Evolutionary conservation across 2,888 invertebrate genomes (phyloP).

Genomic region (Dusona sp.): DNA sequence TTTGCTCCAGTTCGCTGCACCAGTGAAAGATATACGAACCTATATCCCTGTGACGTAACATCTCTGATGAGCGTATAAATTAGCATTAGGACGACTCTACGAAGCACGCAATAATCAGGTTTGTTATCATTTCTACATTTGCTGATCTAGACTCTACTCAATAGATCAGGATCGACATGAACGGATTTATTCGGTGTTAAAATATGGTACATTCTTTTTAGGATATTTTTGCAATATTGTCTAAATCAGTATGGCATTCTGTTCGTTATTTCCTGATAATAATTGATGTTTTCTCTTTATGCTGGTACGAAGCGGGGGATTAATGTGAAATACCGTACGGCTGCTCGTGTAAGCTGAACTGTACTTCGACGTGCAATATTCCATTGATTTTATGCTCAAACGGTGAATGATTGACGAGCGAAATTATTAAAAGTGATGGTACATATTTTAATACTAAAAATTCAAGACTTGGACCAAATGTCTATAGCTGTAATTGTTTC

Average conservation of each 20-base stretch:
- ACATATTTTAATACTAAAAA: constrained; percentile 30
- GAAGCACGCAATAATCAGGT: constrained; percentile 39
- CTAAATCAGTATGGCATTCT: background rate
- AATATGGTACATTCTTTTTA: background rate
- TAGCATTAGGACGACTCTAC: constrained; percentile 35
- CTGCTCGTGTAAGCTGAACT: background rate
- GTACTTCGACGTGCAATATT: constrained; percentile 15
- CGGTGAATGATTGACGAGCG: constrained; percentile 30
- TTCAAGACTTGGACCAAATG: constrained; percentile 25
- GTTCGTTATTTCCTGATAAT: constrained; percentile 10
- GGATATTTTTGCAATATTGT: constrained; percentile 21
- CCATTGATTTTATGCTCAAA: constrained; percentile 23
- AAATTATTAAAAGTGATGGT: constrained; percentile 25
- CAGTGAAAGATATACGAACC: background rate
- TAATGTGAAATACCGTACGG: constrained; percentile 29
- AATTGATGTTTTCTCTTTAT: background rate
- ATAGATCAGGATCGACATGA: background rate
- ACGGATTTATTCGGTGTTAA: constrained; percentile 22
- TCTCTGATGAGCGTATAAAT: constrained; percentile 29
- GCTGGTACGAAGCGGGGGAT: background rate
- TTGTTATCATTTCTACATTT: background rate
- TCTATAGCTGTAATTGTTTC: constrained; percentile 12
- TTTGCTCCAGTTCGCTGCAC: constrained; percentile 33
- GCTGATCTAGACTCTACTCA: background rate
- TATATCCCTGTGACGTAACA: background rate